A percentile compares a stretch with the other conserved stretches of the same genome.
phyloP scores from a whole-genome alignment of 2,888 invertebrate species.

The Tenthredo mesomela region DNA sequence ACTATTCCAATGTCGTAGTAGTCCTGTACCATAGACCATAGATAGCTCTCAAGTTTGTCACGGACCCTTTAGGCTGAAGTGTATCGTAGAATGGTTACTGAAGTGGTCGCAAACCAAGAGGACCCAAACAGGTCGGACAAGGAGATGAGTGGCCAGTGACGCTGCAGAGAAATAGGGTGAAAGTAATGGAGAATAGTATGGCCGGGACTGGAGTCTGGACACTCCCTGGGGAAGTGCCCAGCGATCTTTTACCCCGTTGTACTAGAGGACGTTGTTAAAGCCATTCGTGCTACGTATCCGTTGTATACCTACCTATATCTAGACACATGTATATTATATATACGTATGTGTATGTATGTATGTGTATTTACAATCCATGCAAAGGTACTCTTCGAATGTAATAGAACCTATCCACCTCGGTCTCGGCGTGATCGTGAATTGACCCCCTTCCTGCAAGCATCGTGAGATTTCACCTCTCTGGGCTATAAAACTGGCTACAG shows the following conservation, averaged over 20 bases:
- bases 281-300: constrained; percentile 19
- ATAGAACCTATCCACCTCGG: constrained; percentile 4
- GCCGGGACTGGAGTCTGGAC: constrained; percentile 19
- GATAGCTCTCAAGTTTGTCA: background rate
- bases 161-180: background rate
- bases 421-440: constrained; percentile 40
- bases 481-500: constrained; percentile 49
- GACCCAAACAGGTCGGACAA: constrained; percentile 6
- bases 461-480: constrained; percentile 54
- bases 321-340: too few species aligned
- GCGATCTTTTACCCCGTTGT: constrained; percentile 36
- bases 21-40: background rate
- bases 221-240: constrained; percentile 34
- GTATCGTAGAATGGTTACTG: constrained; percentile 4
- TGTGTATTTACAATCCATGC: background rate
- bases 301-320: background rate
- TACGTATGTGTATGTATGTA: too few species aligned
- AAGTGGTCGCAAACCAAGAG: constrained; percentile 9
- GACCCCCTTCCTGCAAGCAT: constrained; percentile 49
- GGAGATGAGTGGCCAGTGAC: constrained; percentile 17
- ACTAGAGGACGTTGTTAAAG: constrained; percentile 35
- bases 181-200: constrained; percentile 17
- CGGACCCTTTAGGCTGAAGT: constrained; percentile 24
- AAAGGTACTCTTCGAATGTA: constrained; percentile 7
- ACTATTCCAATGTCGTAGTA: background rate